A percentile compares a stretch with the other conserved stretches of the same genome.
phyloP scores from a whole-genome alignment of 2,888 invertebrate species.

The Synanthedon formicaeformis region DNA sequence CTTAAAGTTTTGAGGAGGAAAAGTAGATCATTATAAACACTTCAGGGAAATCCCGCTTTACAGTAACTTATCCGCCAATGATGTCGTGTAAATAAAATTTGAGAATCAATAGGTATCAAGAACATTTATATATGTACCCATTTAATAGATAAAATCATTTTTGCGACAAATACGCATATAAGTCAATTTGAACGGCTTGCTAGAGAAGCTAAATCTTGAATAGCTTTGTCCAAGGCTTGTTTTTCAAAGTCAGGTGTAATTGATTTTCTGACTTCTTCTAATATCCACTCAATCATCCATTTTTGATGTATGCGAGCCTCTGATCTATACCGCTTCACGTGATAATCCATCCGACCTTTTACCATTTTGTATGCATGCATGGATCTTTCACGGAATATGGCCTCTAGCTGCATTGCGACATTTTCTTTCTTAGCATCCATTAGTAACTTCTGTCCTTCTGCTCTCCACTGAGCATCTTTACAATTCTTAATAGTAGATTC shows the following conservation, averaged over 20 bases:
- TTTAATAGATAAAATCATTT: neutral
- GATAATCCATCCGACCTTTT: constrained; percentile 88
- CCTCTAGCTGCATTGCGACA: constrained; percentile 91
- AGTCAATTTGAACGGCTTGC: constrained; percentile 43
- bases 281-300: constrained; percentile 94
- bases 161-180: neutral
- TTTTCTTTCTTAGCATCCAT: constrained; percentile 91
- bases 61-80: neutral
- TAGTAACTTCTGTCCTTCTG: constrained; percentile 80
- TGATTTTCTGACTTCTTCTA: constrained; percentile 81
- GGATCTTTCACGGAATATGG: constrained; percentile 80
- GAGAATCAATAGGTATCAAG: no score
- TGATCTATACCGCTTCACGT: constrained; percentile 82
- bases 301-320: constrained; percentile 87
- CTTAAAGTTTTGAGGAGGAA: neutral
- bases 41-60: neutral
- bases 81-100: neutral
- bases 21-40: neutral
- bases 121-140: no score
- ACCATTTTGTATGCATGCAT: constrained; percentile 68
- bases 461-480: constrained; percentile 78
- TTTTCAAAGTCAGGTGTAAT: constrained; percentile 92
- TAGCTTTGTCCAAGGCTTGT: constrained; percentile 85
- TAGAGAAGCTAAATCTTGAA: constrained; percentile 80
- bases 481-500: constrained; percentile 70